Conservation (phyloP, 2,888 invertebrate genomes). For the Andrena chrysosceles region DNA sequence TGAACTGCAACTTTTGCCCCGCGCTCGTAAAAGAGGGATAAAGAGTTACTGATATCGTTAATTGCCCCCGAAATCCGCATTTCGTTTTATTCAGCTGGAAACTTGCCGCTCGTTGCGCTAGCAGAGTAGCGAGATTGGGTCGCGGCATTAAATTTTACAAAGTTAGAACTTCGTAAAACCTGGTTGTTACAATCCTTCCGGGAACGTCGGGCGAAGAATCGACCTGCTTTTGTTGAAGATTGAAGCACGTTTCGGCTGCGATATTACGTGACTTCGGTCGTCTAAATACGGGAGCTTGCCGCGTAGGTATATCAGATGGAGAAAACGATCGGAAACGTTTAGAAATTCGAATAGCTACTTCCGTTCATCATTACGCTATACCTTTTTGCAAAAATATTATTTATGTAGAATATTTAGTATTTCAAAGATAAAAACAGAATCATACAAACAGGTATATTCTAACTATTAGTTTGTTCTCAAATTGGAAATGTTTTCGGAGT, state of each 20-base stretch:
- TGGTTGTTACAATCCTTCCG: slow-evolving; percentile 45
- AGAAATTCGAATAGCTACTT: not conserved
- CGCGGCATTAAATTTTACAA: not conserved
- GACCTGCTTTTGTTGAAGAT: slow-evolving; percentile 51
- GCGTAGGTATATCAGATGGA: not conserved
- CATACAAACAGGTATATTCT: too few relatives aligned
- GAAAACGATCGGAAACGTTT: not conserved
- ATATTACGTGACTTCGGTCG: slow-evolving; percentile 61
- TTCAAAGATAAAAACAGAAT: too few relatives aligned
- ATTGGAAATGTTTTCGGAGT: too few relatives aligned
- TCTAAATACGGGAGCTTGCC: slow-evolving; percentile 28
- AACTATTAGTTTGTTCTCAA: too few relatives aligned
- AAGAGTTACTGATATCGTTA: slow-evolving; percentile 18
- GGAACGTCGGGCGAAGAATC: slow-evolving; percentile 27
- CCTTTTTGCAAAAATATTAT: too few relatives aligned
- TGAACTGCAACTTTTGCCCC: slow-evolving; percentile 36
- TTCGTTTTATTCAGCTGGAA: slow-evolving; percentile 1
- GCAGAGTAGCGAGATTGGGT: not conserved
- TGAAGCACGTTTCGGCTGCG: slow-evolving; percentile 67
- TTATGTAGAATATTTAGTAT: too few relatives aligned
- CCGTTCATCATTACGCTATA: too few relatives aligned
- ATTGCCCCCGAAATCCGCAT: slow-evolving; percentile 33
- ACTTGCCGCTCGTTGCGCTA: not conserved
- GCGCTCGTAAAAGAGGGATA: not conserved
- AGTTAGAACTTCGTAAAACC: slow-evolving; percentile 24